A percentile compares a stretch with the other conserved stretches of the same genome.
phyloP scores from a whole-genome alignment of 2,888 invertebrate genomes.

The Patella depressa region DNA sequence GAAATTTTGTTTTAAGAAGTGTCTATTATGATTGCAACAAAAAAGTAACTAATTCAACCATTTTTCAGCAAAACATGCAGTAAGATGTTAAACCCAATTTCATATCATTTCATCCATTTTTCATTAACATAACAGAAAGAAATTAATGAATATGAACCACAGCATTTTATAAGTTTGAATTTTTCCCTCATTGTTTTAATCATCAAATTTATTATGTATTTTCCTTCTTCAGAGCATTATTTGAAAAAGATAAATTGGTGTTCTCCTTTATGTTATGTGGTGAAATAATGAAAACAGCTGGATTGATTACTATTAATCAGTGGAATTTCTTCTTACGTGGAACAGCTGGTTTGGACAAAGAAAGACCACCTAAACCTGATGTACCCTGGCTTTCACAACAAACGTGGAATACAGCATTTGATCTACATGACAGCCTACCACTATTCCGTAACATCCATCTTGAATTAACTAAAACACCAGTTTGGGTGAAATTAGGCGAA shows the following conservation, averaged over 20 bases:
- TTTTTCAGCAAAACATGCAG: too few species aligned
- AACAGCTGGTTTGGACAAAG: conserved; percentile 69
- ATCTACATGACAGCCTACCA: conserved; percentile 76
- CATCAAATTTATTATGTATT: too few species aligned
- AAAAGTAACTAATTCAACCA: too few species aligned
- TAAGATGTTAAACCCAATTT: too few species aligned
- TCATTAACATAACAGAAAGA: background rate
- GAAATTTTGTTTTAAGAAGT: too few species aligned
- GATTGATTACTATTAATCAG: conserved; percentile 76
- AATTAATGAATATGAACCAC: too few species aligned
- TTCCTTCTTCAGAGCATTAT: conserved; percentile 64
- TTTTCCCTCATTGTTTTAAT: too few species aligned
- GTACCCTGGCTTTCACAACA: conserved; percentile 78
- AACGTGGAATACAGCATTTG: conserved; percentile 79
- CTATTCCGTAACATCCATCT: conserved; percentile 64
- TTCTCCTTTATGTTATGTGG: conserved; percentile 81
- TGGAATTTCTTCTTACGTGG: conserved; percentile 88
- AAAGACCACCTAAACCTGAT: conserved; percentile 73
- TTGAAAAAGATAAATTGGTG: conserved; percentile 72
- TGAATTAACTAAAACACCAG: conserved; percentile 64
- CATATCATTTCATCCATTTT: background rate
- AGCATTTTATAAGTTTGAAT: too few species aligned
- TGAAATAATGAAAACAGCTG: conserved; percentile 80
- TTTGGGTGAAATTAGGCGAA: conserved; percentile 60
- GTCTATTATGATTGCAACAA: too few species aligned